phyloP scores from a whole-genome alignment of 2,888 invertebrate genomes.

The Cacoxenus indagator region DNA sequence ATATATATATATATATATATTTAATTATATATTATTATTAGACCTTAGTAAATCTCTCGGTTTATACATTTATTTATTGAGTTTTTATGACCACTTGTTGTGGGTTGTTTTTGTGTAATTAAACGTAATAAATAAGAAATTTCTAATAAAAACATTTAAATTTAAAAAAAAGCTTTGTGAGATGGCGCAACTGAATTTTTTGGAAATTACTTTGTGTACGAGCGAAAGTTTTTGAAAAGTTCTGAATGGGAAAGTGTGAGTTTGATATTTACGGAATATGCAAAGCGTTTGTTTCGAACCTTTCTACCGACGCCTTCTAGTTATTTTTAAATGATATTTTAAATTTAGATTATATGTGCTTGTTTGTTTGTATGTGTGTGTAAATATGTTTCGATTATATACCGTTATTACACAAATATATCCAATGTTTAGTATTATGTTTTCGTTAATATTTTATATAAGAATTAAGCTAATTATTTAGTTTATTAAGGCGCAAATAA shows the following conservation, averaged over 20 bases:
- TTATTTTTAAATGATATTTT: conserved; percentile 23
- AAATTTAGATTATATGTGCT: neutral
- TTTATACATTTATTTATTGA: conserved; percentile 19
- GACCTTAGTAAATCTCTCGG: conserved; percentile 10
- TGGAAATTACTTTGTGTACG: too few species aligned
- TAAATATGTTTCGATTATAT: neutral
- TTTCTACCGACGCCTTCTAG: conserved; percentile 50
- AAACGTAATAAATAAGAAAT: too few species aligned
- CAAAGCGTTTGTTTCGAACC: conserved; percentile 57
- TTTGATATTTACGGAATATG: too few species aligned
- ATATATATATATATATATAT: conserved; percentile 6
- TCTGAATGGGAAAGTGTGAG: too few species aligned
- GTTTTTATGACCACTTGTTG: neutral
- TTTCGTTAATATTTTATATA: conserved; percentile 3
- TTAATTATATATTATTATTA: neutral
- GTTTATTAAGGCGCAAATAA: conserved; percentile 15
- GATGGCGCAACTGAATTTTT: too few species aligned
- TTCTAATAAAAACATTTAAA: too few species aligned
- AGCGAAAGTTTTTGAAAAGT: too few species aligned
- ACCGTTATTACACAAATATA: conserved; percentile 7
- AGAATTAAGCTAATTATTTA: conserved; percentile 19
- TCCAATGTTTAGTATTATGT: neutral
- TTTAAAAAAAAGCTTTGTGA: too few species aligned
- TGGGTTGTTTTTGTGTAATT: neutral
- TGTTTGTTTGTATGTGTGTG: conserved; percentile 1